Base-by-base conservation (phyloP, 2,888 invertebrate genomes). In the Dicyrtomina minuta region DNA sequence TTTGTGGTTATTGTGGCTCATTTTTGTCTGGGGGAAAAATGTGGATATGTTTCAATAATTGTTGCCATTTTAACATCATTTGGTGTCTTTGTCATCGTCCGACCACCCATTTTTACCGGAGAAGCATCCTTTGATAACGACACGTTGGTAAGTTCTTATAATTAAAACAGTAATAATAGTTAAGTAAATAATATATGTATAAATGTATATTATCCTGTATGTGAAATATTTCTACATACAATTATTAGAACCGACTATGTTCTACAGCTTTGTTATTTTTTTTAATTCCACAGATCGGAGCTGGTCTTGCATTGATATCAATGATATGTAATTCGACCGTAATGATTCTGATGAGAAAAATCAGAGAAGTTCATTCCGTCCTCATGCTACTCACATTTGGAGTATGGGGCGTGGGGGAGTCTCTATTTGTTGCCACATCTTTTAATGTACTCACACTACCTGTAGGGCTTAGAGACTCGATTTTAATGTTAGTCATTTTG, bases 361-460 rank as follows among this genome's bases (percentile, higher is more conserved):
- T 75, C 44, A 68, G 73, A 10, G 41, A 74, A 60, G 72, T 72
- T 5, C 75, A 75, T 62, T 75, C 70, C 24, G 68, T 70, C 17
- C 59, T 75, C 8, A 72, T 74, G 68, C 56, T 73, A 3, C 51
- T 75, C 20, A 65, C 44, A 13, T 70, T 73, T 27, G 76, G 76
- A 26, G 22, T 66, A 0, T 73, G 72, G 71, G 74, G 74, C 15
- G 61, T 73, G 4, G 17, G 67, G 13, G 53, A 71, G 33, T 62
- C 51, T 2, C 2, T 71, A 2, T 33, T 62, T 8, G 67, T 64
- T 2, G 71, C 72, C 20, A 49, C 56, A 1, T 55, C 61, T 0
- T 43, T 74, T 12, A 56, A 41, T 8, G 56, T 20, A n/a, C 13
- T 66, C 2, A 10, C 55, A 22, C 24, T 66, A 22, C 66, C 66